Percentiles rank a stretch among this genome's conserved stretches.
Evolutionary conservation across 2,888 invertebrate genomes (phyloP).

Genomic region (Spilarctia lutea): DNA sequence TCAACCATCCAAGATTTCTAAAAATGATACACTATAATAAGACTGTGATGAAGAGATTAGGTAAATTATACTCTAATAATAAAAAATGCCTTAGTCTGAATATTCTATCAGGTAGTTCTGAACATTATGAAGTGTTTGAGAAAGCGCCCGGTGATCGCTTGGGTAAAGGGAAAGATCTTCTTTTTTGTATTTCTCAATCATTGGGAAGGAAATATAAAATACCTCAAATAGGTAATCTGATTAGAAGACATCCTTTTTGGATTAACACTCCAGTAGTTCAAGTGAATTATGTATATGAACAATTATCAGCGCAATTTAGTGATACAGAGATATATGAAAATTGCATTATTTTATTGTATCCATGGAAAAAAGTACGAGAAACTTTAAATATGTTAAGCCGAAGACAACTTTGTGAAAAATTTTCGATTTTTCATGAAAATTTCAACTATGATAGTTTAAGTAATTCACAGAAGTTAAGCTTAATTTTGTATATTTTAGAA

Average conservation of each 20-base stretch:
- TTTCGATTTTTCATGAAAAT: constrained; percentile 56
- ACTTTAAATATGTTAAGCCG: constrained; percentile 55
- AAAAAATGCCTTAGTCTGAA: constrained; percentile 81
- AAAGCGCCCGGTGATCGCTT: constrained; percentile 78
- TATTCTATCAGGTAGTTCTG: constrained; percentile 75
- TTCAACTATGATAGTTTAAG: constrained; percentile 62
- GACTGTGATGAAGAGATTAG: constrained; percentile 70
- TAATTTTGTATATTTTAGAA: constrained; percentile 77
- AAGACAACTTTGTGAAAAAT: constrained; percentile 38
- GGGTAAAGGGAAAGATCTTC: constrained; percentile 79
- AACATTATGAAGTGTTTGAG: constrained; percentile 75
- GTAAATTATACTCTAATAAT: constrained; percentile 67
- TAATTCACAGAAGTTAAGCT: constrained; percentile 75
- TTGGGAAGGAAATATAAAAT: constrained; percentile 64
- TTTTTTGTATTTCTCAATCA: constrained; percentile 73
- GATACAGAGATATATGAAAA: constrained; percentile 77
- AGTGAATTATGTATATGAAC: constrained; percentile 71
- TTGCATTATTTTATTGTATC: constrained; percentile 76
- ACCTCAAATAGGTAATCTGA: constrained; percentile 59
- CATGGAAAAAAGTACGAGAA: constrained; percentile 77
- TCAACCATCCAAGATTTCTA: constrained; percentile 77
- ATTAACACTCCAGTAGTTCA: constrained; percentile 78
- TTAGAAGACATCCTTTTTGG: constrained; percentile 81
- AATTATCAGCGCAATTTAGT: constrained; percentile 66
- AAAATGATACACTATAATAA: constrained; percentile 80